Percentiles rank a stretch among this genome's conserved stretches.
Conservation (phyloP, 2,888 invertebrate genomes). For the Augiades crinisus region DNA sequence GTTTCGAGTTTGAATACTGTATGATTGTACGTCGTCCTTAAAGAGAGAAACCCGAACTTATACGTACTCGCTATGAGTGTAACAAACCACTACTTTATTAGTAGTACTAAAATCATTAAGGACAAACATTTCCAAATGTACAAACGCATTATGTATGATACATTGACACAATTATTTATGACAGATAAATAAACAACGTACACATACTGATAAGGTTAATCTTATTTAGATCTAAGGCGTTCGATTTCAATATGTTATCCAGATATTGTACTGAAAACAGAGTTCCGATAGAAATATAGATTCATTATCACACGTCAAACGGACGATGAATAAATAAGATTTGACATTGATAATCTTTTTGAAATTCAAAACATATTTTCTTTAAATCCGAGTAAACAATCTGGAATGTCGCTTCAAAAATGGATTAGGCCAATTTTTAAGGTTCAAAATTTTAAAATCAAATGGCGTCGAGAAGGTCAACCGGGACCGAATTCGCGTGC, state of each 20-base stretch:
- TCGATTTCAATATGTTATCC: too few relatives aligned
- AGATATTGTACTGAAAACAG: too few relatives aligned
- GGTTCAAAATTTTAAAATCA: too few relatives aligned
- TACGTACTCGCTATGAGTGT: background rate
- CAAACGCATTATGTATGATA: background rate
- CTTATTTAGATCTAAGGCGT: conserved; percentile 3
- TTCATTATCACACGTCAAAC: background rate
- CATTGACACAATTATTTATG: conserved; percentile 1
- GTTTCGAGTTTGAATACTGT: background rate
- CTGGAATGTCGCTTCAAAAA: background rate
- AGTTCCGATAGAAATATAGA: background rate
- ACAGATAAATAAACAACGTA: conserved; percentile 17
- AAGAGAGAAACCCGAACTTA: background rate
- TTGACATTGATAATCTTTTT: background rate
- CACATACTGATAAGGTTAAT: conserved; percentile 11
- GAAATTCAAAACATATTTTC: background rate
- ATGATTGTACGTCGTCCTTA: background rate
- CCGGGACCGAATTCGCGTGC: too few relatives aligned
- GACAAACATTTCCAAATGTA: background rate
- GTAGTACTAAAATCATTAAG: background rate
- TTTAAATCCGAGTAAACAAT: background rate
- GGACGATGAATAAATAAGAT: background rate
- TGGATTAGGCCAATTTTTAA: background rate
- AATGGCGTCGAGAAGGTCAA: too few relatives aligned
- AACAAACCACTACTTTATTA: too few relatives aligned